phyloP scores from a whole-genome alignment of 2,113 vertebrate species.

The Cyprinodon tularosa region DNA sequence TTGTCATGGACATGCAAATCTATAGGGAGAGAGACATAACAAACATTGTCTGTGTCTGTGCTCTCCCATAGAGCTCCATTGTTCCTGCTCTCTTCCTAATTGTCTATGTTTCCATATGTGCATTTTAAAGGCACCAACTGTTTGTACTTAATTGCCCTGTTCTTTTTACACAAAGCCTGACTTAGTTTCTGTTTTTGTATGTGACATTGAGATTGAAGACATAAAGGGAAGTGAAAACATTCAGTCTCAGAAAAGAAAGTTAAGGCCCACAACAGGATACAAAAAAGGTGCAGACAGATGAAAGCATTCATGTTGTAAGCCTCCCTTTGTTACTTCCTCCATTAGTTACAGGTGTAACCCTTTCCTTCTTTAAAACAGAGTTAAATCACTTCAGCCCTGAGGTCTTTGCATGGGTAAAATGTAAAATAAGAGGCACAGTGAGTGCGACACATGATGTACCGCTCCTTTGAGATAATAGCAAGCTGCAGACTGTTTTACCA shows the following conservation, averaged over 20 bases:
- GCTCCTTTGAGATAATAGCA: constrained; percentile 38
- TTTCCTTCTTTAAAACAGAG: constrained; percentile 12
- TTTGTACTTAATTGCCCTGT: constrained; percentile 26
- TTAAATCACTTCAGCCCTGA: constrained; percentile 29
- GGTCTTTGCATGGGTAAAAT: constrained; percentile 7
- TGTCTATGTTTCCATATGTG: constrained; percentile 29
- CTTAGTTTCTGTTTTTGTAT: constrained; percentile 23
- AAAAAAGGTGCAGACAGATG: constrained; percentile 21
- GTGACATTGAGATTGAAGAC: constrained; percentile 7
- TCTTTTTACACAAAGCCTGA: constrained; percentile 30
- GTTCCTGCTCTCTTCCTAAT: constrained; percentile 38
- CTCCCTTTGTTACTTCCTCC: constrained; percentile 24
- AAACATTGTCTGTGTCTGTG: constrained; percentile 39
- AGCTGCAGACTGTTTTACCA: constrained; percentile 31
- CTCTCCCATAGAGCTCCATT: constrained; percentile 34
- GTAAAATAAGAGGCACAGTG: constrained; percentile 14
- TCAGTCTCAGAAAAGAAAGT: constrained; percentile 29
- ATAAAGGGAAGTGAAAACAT: constrained; percentile 49
- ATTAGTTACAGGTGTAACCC: constrained; percentile 37
- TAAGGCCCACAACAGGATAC: constrained; percentile 17
- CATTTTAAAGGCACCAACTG: constrained; percentile 27
- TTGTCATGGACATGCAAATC: constrained; percentile 65
- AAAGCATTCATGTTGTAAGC: constrained; percentile 23
- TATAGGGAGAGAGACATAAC: constrained; percentile 53
- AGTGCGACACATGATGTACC: constrained; percentile 19